Conservation (phyloP, 2,888 invertebrate species). For the Sphaeridia pumilis region DNA sequence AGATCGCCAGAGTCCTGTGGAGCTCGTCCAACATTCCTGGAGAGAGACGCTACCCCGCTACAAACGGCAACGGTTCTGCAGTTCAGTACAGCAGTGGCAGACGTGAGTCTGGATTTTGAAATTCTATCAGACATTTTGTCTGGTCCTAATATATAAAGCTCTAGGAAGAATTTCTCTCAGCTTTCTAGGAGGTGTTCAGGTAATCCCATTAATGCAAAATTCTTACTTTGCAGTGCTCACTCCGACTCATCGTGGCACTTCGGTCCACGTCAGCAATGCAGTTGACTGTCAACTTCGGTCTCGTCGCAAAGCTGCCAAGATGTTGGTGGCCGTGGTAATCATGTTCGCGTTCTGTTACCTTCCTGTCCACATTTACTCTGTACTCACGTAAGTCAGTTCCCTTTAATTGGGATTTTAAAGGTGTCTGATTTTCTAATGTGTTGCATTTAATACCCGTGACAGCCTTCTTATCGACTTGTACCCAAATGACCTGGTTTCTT, state of each 20-base stretch:
- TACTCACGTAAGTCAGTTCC: constrained; percentile 62
- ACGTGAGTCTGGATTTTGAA: constrained; percentile 30
- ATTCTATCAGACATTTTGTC: no score
- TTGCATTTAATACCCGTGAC: no score
- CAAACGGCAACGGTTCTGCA: constrained; percentile 19
- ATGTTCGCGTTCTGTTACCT: constrained; percentile 87
- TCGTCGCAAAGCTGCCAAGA: constrained; percentile 75
- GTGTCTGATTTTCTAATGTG: no score
- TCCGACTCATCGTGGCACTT: constrained; percentile 30
- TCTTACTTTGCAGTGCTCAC: no score
- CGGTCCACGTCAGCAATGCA: constrained; percentile 25
- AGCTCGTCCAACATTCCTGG: constrained; percentile 65
- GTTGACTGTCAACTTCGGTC: constrained; percentile 61
- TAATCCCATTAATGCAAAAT: no score
- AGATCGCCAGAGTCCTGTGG: constrained; percentile 73
- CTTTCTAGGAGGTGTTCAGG: no score
- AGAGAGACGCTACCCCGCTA: constrained; percentile 9
- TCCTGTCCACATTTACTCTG: constrained; percentile 72
- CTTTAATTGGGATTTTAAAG: no score
- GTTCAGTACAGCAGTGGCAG: constrained; percentile 27
- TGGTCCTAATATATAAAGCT: no score
- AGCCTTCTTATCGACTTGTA: constrained; percentile 53
- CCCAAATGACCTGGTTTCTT: constrained; percentile 53
- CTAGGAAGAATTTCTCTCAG: no score
- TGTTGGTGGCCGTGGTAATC: constrained; percentile 81